These are phyloP conservation scores for Stylophora pistillata DNA, from an alignment of 64 coral and sea anemone species.

Conservation along the genomic window DNA sequence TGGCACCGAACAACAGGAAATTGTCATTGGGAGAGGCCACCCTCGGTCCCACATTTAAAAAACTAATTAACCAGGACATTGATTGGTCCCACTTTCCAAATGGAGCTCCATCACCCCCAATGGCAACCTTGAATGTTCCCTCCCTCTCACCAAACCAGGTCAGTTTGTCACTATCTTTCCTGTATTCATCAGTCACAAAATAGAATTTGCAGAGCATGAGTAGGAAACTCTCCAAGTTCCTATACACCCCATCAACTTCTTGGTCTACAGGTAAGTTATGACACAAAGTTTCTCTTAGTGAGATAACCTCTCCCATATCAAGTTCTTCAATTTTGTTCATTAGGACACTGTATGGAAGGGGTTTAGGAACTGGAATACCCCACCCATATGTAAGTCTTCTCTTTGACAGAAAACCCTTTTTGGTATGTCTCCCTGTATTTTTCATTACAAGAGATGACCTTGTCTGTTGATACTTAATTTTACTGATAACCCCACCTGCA, in stretches of 20 bases:
- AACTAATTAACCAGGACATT: slow-evolving; percentile 54
- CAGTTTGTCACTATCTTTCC: slow-evolving; percentile 24
- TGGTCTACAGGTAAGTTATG: slow-evolving; percentile 21
- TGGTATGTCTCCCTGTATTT: slow-evolving; percentile 39
- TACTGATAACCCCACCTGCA: slow-evolving; percentile 59
- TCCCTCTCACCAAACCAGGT: slow-evolving; percentile 49
- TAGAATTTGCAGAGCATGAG: slow-evolving; percentile 46
- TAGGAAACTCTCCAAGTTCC: background rate
- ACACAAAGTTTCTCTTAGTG: slow-evolving; percentile 41
- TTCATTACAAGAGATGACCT: slow-evolving; percentile 38
- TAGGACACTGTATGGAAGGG: slow-evolving; percentile 19
- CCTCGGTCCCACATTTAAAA: slow-evolving; percentile 42
- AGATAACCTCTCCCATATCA: slow-evolving; percentile 42
- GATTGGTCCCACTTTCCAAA: slow-evolving; percentile 50
- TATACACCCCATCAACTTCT: slow-evolving; percentile 45
- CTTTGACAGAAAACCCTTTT: slow-evolving; percentile 29
- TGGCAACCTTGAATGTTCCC: slow-evolving; percentile 49
- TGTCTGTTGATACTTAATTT: slow-evolving; percentile 31
- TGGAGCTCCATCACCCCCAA: slow-evolving; percentile 44
- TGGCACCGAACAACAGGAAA: slow-evolving; percentile 40
- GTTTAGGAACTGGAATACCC: slow-evolving; percentile 52
- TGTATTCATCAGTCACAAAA: slow-evolving; percentile 14
- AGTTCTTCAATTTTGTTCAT: slow-evolving; percentile 44
- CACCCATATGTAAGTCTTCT: slow-evolving; percentile 21
- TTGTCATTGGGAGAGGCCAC: slow-evolving; percentile 39